Base-by-base conservation (phyloP, 1,140 invertebrate species). In the Hesperophylax magnus region DNA sequence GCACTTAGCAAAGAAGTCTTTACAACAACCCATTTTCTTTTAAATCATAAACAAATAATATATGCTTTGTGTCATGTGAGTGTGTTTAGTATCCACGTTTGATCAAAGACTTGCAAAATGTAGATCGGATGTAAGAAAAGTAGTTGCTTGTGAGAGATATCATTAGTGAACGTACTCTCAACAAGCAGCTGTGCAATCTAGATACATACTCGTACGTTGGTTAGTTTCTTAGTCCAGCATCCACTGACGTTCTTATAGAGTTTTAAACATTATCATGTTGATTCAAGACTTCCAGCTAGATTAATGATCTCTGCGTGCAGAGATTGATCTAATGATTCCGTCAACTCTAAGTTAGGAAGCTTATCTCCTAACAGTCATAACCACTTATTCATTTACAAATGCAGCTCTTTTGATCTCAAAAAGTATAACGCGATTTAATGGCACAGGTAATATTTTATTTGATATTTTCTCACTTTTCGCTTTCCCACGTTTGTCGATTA, bases 51-150 rank as follows among this genome's bases (percentile, higher is more conserved):
- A 24, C 18, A 24, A 61, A 61, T 11, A 3, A 8, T 3, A 11
- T 17, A 11, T 67, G 22, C 17, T 67, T 67, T 67, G 5, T 2
- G n/a, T n/a, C 22, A 8, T 67, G 63, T 15, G 6, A 27, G 63
- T 34, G 15, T 27, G 24, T 67, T 67, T 15, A 39, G 27, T 67
- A 27, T 22, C 17, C 63, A 4, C 0, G 27, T 31, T 27, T 22
- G 5, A 67, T 31, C n/a, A 15, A 31, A 14, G 22, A 31, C 27
- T 67, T 67, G 22, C 11, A 6, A n/a, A 14, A 14, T n/a, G 63
- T 17, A 71, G 67, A 71, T 71, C 67, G 67, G 67, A 71, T 71
- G 67, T 71, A 47, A 71, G 67, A 71, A 71, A 34, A 67, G 63
- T 47, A 47, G 39, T 47, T 47, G 39, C 8, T 17, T 67, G 63